Evolutionary conservation across 2,113 vertebrate genomes (phyloP), one percentile per base, ranked within the genome.

Genomic region (Trogon surrucura): DNA sequence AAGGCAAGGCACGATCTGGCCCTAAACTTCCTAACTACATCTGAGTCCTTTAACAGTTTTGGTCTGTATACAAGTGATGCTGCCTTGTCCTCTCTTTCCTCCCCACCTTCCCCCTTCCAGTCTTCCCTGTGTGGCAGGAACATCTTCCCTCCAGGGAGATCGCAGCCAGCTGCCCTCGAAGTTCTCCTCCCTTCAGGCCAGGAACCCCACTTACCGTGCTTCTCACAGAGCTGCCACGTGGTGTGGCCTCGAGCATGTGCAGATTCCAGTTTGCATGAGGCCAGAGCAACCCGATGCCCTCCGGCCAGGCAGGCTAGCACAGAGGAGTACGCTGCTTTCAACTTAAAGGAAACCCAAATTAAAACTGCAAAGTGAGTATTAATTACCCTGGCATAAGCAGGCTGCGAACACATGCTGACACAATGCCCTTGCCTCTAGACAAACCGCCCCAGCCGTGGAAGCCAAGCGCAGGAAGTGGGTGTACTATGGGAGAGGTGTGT

Each of bases 351-450:
- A 93, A 91, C 47, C 21, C 85, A 95, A 97, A 96, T 92, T 95
- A 96, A 92, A 91, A 74, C 84, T 82, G 80, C 81, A 92, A 96
- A 95, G 80, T 66, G 83, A 95, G 82, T 91, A 96, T 92, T 96
- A 95, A 97, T 94, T 93, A 92, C 64, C 62, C 89, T 88, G 86
- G 83, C 84, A 91, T 18, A 44, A 83, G 65, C 71, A 88, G 71
- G 57, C 81, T 84, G 79, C 1, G 0, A 87, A 77, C 79, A 19
- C 84, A 86, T 51, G 96, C 89, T 92, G 86, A 89, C 56, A 64
- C 32, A 58, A 69, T 23, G 57, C 1, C 0, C 72, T 94, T 90
- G 94, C 91, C 86, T 89, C 94, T 92, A 91, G 97, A 95, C 86
- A 97, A 97, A 97, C 88, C 20, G 2, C 83, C 89, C 88, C 85